Conservation (phyloP, 2,797 vertebrate species). For the Rhincodon typus region DNA sequence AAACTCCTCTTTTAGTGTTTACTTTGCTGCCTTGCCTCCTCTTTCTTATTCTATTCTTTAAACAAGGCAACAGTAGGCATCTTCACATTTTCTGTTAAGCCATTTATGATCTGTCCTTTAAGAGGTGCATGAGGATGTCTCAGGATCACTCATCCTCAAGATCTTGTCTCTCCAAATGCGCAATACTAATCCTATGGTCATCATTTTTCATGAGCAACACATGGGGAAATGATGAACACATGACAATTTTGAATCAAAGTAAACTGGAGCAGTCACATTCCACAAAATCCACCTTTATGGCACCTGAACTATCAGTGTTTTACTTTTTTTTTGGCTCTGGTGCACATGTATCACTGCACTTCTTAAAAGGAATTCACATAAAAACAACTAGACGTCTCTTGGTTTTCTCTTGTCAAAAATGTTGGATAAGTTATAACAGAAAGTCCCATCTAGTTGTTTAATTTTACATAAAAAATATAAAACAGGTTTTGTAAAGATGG, state of each 20-base stretch:
- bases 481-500: not conserved
- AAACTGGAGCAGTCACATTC: not conserved
- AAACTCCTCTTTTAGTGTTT: not conserved
- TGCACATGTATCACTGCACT: not conserved
- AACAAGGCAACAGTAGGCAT: not conserved
- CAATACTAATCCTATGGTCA: not conserved
- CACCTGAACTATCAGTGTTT: not conserved
- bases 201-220: not conserved
- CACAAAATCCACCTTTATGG: not conserved
- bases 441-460: not conserved
- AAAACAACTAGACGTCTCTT: too few species aligned
- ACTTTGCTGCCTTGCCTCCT: not conserved
- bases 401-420: not conserved
- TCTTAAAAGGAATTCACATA: not conserved
- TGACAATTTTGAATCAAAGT: not conserved
- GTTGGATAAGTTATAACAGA: not conserved
- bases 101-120: not conserved
- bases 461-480: not conserved
- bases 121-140: not conserved
- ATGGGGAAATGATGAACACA: not conserved
- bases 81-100: not conserved
- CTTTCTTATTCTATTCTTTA: not conserved
- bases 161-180: not conserved
- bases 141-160: not conserved
- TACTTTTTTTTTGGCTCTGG: not conserved